These are phyloP conservation scores for Diadegma fenestrale DNA, from an alignment of 2,888 invertebrate species.

Conservation along the genomic window DNA sequence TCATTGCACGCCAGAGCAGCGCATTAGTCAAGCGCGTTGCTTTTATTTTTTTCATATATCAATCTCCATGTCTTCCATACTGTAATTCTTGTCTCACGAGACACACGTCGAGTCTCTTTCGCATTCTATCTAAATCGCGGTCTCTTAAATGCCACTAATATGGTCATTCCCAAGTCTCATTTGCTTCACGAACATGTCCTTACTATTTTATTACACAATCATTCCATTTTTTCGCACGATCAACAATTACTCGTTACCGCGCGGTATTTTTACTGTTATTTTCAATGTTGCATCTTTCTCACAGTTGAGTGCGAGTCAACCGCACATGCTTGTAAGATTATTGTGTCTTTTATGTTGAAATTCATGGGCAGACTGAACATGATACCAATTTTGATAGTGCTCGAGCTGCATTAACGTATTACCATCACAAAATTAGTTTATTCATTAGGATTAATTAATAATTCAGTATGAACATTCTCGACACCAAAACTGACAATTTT, in stretches of 20 bases:
- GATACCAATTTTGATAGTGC: not conserved
- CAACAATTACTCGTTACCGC: not conserved
- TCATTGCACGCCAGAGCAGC: conserved; percentile 50
- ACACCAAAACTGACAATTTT: too few species aligned
- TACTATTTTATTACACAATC: conserved; percentile 38
- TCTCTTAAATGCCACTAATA: conserved; percentile 39
- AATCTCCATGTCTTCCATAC: conserved; percentile 25
- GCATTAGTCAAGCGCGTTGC: conserved; percentile 40
- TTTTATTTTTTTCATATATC: not conserved
- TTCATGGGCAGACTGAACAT: not conserved
- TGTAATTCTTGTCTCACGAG: conserved; percentile 6
- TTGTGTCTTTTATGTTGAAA: not conserved
- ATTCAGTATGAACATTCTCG: too few species aligned
- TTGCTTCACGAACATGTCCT: conserved; percentile 17
- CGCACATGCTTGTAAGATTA: not conserved
- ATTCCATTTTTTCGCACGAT: conserved; percentile 8
- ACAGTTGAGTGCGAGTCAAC: not conserved
- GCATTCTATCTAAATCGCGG: conserved; percentile 12
- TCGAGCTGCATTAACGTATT: not conserved
- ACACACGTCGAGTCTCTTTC: not conserved
- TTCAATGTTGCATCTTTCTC: conserved; percentile 16
- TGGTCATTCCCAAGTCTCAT: conserved; percentile 35
- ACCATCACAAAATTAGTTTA: too few species aligned
- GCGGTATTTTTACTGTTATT: not conserved
- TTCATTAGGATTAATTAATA: too few species aligned